Conservation (phyloP, 2,113 vertebrate genomes). For the Pseudois nayaur region DNA sequence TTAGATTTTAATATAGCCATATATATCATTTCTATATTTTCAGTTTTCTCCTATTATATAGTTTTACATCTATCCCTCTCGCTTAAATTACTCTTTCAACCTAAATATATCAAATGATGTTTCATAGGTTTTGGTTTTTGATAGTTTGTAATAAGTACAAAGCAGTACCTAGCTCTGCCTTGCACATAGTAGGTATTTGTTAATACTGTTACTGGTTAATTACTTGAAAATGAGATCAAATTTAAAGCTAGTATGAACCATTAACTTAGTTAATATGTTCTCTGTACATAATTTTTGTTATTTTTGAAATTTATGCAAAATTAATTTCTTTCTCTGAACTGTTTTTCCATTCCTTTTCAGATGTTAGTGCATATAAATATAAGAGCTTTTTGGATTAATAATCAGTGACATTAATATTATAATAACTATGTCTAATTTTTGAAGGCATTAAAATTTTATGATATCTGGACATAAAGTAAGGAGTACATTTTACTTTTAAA, state of each 20-base stretch:
- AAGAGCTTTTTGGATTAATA: neutral
- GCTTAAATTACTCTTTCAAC: conserved; percentile 28
- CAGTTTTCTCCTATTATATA: neutral
- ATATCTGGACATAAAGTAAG: neutral
- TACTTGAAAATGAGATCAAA: neutral
- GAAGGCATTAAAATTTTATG: neutral
- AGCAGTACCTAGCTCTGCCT: neutral
- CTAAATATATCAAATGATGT: neutral
- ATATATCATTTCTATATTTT: neutral
- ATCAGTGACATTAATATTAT: neutral
- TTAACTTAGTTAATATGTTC: neutral
- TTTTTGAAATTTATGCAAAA: neutral
- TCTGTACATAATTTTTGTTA: neutral
- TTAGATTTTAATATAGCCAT: neutral
- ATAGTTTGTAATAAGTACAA: conserved; percentile 28
- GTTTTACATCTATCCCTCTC: neutral
- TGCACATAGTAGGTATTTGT: neutral
- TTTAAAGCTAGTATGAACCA: neutral
- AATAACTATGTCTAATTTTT: conserved; percentile 1
- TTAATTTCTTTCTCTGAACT: conserved; percentile 5
- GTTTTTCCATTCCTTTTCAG: neutral
- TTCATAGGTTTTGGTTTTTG: neutral
- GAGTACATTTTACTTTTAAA: neutral
- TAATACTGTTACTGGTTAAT: neutral
- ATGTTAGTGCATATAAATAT: neutral